phyloP scores from a whole-genome alignment of 2,888 invertebrate species.

The Mesochorus sp. region DNA sequence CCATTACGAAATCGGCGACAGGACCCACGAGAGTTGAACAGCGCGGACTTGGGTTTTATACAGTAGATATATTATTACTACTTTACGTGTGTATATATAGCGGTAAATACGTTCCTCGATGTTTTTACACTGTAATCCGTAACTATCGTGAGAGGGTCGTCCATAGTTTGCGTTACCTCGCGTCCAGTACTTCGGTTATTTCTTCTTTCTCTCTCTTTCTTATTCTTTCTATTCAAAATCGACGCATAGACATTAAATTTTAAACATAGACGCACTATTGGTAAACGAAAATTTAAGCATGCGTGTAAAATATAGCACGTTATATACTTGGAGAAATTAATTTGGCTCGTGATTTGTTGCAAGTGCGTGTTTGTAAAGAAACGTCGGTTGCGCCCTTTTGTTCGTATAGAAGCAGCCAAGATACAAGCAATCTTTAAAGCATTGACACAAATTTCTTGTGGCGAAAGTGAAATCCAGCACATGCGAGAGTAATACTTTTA shows the following conservation, averaged over 20 bases:
- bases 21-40: slow-evolving; percentile 48
- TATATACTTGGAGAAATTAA: no score
- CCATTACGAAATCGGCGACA: slow-evolving; percentile 55
- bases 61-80: slow-evolving; percentile 31
- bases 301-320: neutral
- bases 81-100: slow-evolving; percentile 3
- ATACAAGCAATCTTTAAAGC: slow-evolving; percentile 18
- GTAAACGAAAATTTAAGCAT: neutral
- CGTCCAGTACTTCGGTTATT: slow-evolving; percentile 28
- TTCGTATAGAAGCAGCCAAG: neutral
- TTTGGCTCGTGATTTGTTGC: no score
- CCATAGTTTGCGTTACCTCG: slow-evolving; percentile 48
- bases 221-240: slow-evolving; percentile 21
- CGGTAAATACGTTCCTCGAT: slow-evolving; percentile 40
- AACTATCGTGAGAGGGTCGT: slow-evolving; percentile 50
- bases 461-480: slow-evolving; percentile 52
- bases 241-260: no score
- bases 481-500: slow-evolving; percentile 13
- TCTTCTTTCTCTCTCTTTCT: slow-evolving; percentile 21
- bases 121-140: slow-evolving; percentile 40
- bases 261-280: slow-evolving; percentile 10
- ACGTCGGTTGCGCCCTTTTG: neutral
- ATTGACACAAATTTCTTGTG: slow-evolving; percentile 46
- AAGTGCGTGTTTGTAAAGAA: no score
- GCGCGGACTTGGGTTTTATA: slow-evolving; percentile 26